A percentile compares a stretch with the other conserved stretches of the same genome.
phyloP scores from a whole-genome alignment of 2,797 vertebrate genomes.

The Cirrhinus mrigala region DNA sequence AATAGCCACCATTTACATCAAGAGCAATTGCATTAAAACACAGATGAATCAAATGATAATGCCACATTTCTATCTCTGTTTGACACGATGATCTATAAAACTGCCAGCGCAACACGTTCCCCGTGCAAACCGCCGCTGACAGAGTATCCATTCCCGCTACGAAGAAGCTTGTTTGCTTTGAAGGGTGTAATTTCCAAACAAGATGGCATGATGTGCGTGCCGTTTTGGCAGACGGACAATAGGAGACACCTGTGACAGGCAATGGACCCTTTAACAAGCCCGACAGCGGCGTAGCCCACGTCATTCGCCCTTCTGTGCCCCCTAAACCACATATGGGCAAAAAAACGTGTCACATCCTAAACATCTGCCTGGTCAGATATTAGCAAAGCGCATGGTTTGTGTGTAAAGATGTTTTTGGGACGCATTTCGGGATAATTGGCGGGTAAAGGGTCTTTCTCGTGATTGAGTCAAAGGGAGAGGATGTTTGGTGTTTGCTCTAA shows the following conservation, averaged over 20 bases:
- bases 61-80: conserved; percentile 38
- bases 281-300: neutral
- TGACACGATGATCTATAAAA: conserved; percentile 43
- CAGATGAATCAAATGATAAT: conserved; percentile 41
- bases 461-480: conserved; percentile 39
- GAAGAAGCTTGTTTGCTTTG: conserved; percentile 48
- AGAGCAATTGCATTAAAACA: conserved; percentile 24
- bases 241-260: conserved; percentile 66
- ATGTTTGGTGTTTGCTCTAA: conserved; percentile 56
- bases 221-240: conserved; percentile 66
- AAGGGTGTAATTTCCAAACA: conserved; percentile 54
- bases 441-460: neutral
- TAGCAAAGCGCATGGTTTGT: conserved; percentile 34
- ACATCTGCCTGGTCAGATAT: conserved; percentile 63
- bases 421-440: conserved; percentile 32
- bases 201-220: conserved; percentile 44
- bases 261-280: conserved; percentile 61
- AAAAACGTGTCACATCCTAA: conserved; percentile 41
- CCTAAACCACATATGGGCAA: conserved; percentile 21
- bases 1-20: conserved; percentile 52
- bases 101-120: conserved; percentile 44
- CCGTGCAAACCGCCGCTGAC: conserved; percentile 29
- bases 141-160: conserved; percentile 41
- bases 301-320: conserved; percentile 47
- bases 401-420: neutral